Base-by-base conservation (phyloP, 2,888 invertebrate genomes). In the Nudaria mundana region DNA sequence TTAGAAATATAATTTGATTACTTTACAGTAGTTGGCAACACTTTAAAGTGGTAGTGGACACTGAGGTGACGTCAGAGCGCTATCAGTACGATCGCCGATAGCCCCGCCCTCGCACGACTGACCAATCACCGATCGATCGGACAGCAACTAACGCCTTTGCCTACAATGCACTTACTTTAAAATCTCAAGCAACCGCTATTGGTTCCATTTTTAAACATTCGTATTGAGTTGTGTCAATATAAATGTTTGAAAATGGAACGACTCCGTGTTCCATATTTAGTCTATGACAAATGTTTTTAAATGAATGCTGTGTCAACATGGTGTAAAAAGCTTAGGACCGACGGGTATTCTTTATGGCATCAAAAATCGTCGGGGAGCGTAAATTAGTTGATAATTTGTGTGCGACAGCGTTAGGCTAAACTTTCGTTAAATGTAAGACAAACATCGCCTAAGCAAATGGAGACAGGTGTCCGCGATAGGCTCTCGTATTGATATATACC, bases 331-430 rank as follows among this genome's bases (percentile, higher is more conserved):
- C 80, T 81, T 76, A 77, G 63, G 65, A 55, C 62, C 64, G 59
- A 52, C 62, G 56, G 66, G 55, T 54, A 65, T 66, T 71, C 66
- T 70, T 74, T 80, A 66, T 66, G 54, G 59, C 64, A 75, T 80
- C 80, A 83, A 82, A 80, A 64, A 58, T 68, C 54, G 71, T 70
- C 71, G 76, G 70, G 70, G 65, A 65, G 63, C 71, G 84, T 84
- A 83, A 86, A 87, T 87, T 87, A 86, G 80, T 81, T 83, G 84
- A 82, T 86, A 87, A 87, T 87, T 81, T 81, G 80, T 83, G 81
- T 84, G 83, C 75, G 84, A 81, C 78, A 76, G 64, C 61, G 68
- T 73, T 54, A 67, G 71, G 62, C 74, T 82, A 77, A 82, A 83
- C 75, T 86, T 83, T 79, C 76, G 84, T 87, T 85, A 87, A 87